Evolutionary conservation across 2,113 vertebrate genomes (phyloP).

Genomic region (Morphnarchus princeps): DNA sequence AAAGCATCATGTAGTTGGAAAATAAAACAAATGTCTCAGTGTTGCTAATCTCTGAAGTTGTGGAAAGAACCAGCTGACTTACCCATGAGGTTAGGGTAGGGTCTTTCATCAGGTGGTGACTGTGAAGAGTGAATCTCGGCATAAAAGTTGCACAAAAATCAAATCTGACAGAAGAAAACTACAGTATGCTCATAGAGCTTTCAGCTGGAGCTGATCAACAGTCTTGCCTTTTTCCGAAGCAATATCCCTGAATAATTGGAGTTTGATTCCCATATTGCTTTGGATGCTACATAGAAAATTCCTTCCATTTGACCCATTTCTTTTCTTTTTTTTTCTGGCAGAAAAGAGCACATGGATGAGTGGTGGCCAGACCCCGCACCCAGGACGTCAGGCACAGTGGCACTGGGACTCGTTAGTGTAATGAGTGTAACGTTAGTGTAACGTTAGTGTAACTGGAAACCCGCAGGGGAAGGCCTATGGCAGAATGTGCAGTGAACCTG

Average conservation of each 20-base stretch:
- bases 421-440: rapidly evolving
- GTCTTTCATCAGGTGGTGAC: neutral
- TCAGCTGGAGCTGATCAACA: neutral
- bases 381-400: neutral
- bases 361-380: neutral
- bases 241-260: neutral
- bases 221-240: neutral
- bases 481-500: neutral
- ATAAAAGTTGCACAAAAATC: neutral
- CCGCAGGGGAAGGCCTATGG: neutral
- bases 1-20: neutral
- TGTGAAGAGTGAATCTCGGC: neutral
- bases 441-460: neutral
- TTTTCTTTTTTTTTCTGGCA: neutral
- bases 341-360: neutral
- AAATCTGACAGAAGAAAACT: neutral
- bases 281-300: neutral
- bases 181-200: neutral
- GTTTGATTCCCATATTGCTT: neutral
- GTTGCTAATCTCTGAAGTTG: neutral
- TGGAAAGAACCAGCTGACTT: neutral
- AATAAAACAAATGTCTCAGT: neutral
- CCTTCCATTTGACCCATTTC: neutral
- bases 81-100: neutral
- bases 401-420: neutral